These are phyloP conservation scores for Melitaea cinxia DNA, from an alignment of 1,140 invertebrate genomes.

Conservation along the genomic window DNA sequence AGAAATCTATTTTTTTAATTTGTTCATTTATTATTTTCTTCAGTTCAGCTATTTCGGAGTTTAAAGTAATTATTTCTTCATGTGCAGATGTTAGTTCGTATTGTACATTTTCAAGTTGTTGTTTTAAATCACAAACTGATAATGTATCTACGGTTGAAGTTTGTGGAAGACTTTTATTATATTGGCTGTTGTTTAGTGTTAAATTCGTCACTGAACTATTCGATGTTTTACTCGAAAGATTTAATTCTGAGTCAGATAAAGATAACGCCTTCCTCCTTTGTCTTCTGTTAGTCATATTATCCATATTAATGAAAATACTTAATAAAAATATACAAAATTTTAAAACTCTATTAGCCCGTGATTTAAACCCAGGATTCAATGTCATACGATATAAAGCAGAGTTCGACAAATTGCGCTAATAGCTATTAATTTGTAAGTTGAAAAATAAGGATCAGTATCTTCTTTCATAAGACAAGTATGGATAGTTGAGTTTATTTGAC, in stretches of 20 bases:
- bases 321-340: too few species aligned
- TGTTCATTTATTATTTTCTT: neutral
- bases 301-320: too few species aligned
- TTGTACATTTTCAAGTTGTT: neutral
- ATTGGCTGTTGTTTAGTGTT: neutral
- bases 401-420: too few species aligned
- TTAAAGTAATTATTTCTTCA: conserved; percentile 8
- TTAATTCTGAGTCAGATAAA: neutral
- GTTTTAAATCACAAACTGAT: neutral
- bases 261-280: neutral
- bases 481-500: too few species aligned
- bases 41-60: neutral
- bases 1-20: conserved; percentile 3
- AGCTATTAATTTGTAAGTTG: too few species aligned
- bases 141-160: neutral
- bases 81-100: conserved; percentile 1
- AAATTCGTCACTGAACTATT: neutral
- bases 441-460: too few species aligned
- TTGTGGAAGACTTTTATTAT: neutral
- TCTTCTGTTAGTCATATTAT: neutral
- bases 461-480: too few species aligned
- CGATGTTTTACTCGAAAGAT: neutral
- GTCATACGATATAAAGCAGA: too few species aligned
- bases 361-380: too few species aligned
- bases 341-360: too few species aligned